Base-by-base conservation (phyloP, 2,888 invertebrate species). In the Scaptomyza caliginosa region DNA sequence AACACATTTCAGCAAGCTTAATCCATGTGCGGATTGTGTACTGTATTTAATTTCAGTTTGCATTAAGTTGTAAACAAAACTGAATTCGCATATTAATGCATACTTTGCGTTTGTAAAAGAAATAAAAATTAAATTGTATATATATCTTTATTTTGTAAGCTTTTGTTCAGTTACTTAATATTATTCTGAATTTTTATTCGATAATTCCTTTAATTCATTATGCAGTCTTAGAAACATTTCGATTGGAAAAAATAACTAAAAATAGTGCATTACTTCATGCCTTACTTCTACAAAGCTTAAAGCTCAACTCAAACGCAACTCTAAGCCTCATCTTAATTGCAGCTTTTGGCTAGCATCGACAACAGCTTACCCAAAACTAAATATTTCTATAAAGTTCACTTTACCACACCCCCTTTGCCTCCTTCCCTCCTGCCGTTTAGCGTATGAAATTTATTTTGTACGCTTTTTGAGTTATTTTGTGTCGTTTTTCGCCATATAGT, bases 401-500 rank as follows among this genome's bases (percentile, higher is more conserved):
- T 11, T 48, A 21, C 39, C 49, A 5, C 28, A 36, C 8, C 23
- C 28, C 28, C 16, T 10, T 21, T 4, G 10, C 17, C 13, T 30
- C 17, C 2, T 38, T 3, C 34, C 4, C 36, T 4, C 36, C 17
- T 17, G 17, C 2, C n/a, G 1, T 13, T 34, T 34, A 46, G 21
- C 3, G 21, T 21, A 32, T 7, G 16, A 16, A 34, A 34, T 34
- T n/a, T 34, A 3, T 13, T 32, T 32, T 13, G 2, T 32, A 4
- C 13, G 13, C n/a, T 32, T 32, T 30, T 62, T 62, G 55, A 45
- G 42, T 58, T 72, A 56, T 75, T 67, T 71, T 83, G 60, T 77
- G 60, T 63, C 59, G 48, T 66, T 83, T 72, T 68, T 57, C 58
- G 60, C 58, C 58, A 52, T 73, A 62, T 51, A 55, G 64, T 62